Evolutionary conservation across 53 echinoderm and acorn worm species (phyloP).

Genomic region (Temnopleurus reevesii): DNA sequence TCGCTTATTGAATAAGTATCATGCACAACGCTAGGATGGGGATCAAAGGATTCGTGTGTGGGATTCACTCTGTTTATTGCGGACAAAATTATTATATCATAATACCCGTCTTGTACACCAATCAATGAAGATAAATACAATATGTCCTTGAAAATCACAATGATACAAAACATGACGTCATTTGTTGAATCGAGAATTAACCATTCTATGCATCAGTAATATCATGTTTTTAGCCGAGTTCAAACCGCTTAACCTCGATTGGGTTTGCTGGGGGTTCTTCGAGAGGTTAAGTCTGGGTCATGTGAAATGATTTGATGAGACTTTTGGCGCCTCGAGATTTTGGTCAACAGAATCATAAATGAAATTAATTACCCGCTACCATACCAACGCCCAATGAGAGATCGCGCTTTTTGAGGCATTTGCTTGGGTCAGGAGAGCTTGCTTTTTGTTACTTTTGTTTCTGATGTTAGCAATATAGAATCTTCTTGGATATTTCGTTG

Average conservation of each 20-base stretch:
- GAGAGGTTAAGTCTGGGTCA: background rate
- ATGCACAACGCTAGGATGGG: no score
- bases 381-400: background rate
- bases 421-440: background rate
- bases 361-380: constrained; percentile 5
- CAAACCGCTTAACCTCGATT: constrained; percentile 14
- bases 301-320: background rate
- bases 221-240: background rate
- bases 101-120: background rate
- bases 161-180: no score
- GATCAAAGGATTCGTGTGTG: background rate
- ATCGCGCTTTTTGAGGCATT: background rate
- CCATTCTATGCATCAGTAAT: background rate
- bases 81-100: background rate
- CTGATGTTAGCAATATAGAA: no score
- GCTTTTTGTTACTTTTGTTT: background rate
- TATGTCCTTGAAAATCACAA: background rate
- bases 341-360: constrained; percentile 35
- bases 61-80: background rate
- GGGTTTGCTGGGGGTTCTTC: background rate
- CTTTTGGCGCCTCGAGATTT: constrained; percentile 3
- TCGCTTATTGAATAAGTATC: no score
- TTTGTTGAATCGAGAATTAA: background rate
- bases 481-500: no score
- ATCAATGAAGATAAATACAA: background rate